These are phyloP conservation scores for Sussaba pulchella DNA, from an alignment of 2,888 invertebrate genomes.

Conservation along the genomic window DNA sequence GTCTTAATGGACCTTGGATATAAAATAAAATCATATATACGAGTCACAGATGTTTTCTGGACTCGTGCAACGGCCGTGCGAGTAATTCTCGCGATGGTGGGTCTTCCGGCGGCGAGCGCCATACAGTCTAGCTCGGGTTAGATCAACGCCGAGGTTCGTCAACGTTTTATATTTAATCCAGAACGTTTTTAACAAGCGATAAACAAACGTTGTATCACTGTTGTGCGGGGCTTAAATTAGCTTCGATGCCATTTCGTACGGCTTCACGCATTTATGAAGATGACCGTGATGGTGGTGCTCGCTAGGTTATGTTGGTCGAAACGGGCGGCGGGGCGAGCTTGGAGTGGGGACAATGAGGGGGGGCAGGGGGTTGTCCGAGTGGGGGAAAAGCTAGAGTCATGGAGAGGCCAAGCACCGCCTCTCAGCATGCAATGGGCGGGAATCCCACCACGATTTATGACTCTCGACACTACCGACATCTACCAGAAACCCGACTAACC, in stretches of 20 bases:
- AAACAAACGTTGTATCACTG: constrained; percentile 84
- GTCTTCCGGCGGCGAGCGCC: constrained; percentile 77
- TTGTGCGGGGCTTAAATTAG: constrained; percentile 83
- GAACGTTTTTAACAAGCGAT: constrained; percentile 83
- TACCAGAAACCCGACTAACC: constrained; percentile 85
- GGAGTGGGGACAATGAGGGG: constrained; percentile 53
- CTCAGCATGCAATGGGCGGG: constrained; percentile 87
- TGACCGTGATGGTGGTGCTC: constrained; percentile 77
- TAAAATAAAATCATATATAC: constrained; percentile 40
- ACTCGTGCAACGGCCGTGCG: constrained; percentile 21
- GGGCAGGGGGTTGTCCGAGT: constrained; percentile 3
- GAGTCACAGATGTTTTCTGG: constrained; percentile 35
- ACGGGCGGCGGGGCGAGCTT: constrained; percentile 66
- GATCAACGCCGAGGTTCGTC: constrained; percentile 71
- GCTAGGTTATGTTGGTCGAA: constrained; percentile 66
- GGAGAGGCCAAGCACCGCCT: constrained; percentile 85
- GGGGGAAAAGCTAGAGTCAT: constrained; percentile 83
- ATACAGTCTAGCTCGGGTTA: constrained; percentile 81
- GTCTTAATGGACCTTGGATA: background rate
- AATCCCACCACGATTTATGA: constrained; percentile 83
- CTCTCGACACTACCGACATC: constrained; percentile 84
- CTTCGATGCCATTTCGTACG: constrained; percentile 83
- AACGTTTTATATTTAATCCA: constrained; percentile 84
- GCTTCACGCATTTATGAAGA: constrained; percentile 82
- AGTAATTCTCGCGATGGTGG: constrained; percentile 56